Evolutionary conservation across 2,797 vertebrate species (phyloP).

Genomic region (Picus viridis): DNA sequence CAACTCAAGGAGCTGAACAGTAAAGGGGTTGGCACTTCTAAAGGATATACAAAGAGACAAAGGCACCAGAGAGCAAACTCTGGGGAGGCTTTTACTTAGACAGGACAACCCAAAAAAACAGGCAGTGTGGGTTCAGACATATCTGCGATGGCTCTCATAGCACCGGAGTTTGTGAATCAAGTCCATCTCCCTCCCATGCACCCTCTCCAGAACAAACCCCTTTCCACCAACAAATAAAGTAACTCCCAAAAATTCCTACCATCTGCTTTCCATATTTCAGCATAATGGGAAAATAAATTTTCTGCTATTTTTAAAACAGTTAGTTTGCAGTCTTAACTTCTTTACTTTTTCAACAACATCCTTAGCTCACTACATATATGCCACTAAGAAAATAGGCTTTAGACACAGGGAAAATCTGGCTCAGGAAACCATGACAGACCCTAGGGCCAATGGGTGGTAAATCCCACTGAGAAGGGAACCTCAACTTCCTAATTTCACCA

Average conservation of each 20-base stretch:
- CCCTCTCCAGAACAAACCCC: background rate
- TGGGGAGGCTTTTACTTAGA: background rate
- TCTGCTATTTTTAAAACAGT: constrained; percentile 23
- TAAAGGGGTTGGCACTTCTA: background rate
- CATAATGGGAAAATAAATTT: constrained; percentile 40
- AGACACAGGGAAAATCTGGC: background rate
- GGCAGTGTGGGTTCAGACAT: background rate
- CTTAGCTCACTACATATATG: background rate
- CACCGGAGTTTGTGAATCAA: accelerated
- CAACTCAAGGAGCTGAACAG: background rate
- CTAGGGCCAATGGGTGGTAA: background rate
- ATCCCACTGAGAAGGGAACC: background rate
- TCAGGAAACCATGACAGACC: background rate
- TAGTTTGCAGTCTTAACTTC: background rate
- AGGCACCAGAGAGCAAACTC: background rate
- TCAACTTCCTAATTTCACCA: background rate
- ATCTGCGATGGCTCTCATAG: background rate
- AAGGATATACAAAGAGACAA: background rate
- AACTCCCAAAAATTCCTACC: constrained; percentile 7
- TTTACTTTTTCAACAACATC: constrained; percentile 13
- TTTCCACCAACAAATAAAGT: background rate
- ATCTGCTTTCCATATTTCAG: constrained; percentile 41
- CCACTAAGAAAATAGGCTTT: background rate
- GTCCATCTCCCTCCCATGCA: too few species aligned
- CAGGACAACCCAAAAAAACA: background rate